Base-by-base conservation (phyloP, 2,888 invertebrate species). In the Cacoxenus indagator region DNA sequence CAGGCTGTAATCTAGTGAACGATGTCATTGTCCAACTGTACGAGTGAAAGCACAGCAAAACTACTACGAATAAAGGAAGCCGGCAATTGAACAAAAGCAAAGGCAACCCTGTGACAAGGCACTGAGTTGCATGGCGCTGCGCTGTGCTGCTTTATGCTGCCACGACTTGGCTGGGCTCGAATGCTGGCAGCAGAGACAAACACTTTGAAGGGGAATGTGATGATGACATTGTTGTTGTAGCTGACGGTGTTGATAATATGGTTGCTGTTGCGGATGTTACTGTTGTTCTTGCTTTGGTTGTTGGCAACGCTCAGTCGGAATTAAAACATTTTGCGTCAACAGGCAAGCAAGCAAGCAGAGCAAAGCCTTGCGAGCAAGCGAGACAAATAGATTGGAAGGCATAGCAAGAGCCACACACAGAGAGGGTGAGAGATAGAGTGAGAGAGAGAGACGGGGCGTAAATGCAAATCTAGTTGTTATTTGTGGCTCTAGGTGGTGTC, bases 401-500 rank as follows among this genome's bases (percentile, higher is more conserved):
- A n/a, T n/a, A n/a, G n/a, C n/a, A n/a, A n/a, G n/a, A n/a, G n/a
- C n/a, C n/a, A n/a, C n/a, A n/a, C 8, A 37, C 8, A 37, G 37
- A 37, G 14, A 37, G 3, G 8, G 37, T 37, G 37, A 48, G 48
- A 48, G 17, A 46, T 6, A 4, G 17, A 54, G 48, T 48, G 48
- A 14, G 31, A 59, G 29, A 14, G 17, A 61, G 43, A 19, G 14
- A 24, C 24, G 3, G 55, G n/a, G 31, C 19, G 43, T 19, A 55
- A 19, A 17, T 2, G 48, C n/a, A 3, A 17, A 48, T 17, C n/a
- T 14, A n/a, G 48, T 17, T 19, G 48, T 11, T 54, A 64, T 59
- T 46, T 54, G 27, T 24, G n/a, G n/a, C 31, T 64, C 22, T 65
- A 69, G 69, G 67, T 69, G 71, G 69, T 71, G 71, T 69, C 69